Conservation (phyloP, 2,888 invertebrate species). For the Apantesis nais region DNA sequence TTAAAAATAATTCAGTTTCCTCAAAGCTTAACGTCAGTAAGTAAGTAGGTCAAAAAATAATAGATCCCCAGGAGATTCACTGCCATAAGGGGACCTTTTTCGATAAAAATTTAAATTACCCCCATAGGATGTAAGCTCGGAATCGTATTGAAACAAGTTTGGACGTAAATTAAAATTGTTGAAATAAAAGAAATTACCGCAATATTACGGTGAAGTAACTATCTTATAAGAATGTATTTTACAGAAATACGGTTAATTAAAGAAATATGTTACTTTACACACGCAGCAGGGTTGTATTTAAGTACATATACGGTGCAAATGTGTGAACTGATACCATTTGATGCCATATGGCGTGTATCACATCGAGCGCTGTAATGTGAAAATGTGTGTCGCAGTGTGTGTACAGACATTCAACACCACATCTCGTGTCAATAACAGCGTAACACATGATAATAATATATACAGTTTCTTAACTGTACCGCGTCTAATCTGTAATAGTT, state of each 20-base stretch:
- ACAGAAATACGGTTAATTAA: no score
- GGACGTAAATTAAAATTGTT: neutral
- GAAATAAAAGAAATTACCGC: neutral
- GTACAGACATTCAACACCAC: conserved; percentile 8
- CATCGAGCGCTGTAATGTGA: conserved; percentile 19
- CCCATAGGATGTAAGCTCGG: neutral
- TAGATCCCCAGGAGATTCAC: neutral
- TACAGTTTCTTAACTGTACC: conserved; percentile 3
- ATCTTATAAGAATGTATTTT: neutral
- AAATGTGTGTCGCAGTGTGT: conserved; percentile 11
- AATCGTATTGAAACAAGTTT: neutral
- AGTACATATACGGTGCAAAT: neutral
- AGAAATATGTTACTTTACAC: no score
- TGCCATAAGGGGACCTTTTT: neutral
- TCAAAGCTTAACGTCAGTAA: no score
- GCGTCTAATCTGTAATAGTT: conserved; percentile 6
- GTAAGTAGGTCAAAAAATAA: no score
- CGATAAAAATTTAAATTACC: neutral
- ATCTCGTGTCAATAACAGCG: neutral
- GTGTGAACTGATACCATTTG: conserved; percentile 3
- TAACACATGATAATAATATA: conserved; percentile 5
- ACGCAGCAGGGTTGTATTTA: no score
- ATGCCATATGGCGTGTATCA: conserved; percentile 43
- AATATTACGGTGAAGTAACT: neutral
- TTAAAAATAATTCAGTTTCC: no score